These are phyloP conservation scores for Microtus oregoni DNA, from an alignment of 2,113 vertebrate genomes.

Conservation along the genomic window DNA sequence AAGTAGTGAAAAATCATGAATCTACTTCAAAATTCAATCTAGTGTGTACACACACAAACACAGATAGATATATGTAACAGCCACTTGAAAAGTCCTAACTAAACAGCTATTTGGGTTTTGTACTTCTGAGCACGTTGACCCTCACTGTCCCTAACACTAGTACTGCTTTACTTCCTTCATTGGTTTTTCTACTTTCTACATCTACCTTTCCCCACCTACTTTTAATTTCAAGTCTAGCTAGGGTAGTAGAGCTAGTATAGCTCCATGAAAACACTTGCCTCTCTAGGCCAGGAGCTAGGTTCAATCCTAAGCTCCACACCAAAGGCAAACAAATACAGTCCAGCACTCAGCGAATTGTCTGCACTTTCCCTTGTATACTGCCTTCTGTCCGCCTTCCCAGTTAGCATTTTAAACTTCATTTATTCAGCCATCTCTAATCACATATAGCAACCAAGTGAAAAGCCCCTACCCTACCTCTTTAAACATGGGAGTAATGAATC, in stretches of 20 bases:
- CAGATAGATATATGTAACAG: not conserved
- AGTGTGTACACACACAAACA: not conserved
- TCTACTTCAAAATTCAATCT: not conserved
- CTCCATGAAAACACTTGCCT: not conserved
- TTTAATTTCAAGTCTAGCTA: constrained; percentile 2
- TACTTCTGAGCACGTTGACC: not conserved
- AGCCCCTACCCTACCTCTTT: not conserved
- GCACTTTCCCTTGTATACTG: constrained; percentile 4
- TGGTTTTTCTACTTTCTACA: not conserved
- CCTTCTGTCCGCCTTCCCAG: not conserved
- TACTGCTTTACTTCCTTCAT: not conserved
- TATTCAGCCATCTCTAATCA: constrained; percentile 19
- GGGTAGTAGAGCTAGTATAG: not conserved
- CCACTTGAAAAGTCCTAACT: not conserved
- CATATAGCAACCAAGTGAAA: not conserved
- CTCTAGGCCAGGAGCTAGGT: not conserved
- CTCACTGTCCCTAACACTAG: not conserved
- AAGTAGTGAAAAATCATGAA: not conserved
- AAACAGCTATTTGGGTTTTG: constrained; percentile 25
- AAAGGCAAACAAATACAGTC: not conserved
- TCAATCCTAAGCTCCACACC: not conserved
- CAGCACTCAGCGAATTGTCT: not conserved
- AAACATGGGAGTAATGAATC: not conserved
- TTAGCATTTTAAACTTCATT: constrained; percentile 52
- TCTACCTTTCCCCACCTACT: not conserved